Percentiles rank a stretch among this genome's conserved stretches.
Evolutionary conservation across 1,140 invertebrate species (phyloP).

Genomic region (Centruroides vittatus): DNA sequence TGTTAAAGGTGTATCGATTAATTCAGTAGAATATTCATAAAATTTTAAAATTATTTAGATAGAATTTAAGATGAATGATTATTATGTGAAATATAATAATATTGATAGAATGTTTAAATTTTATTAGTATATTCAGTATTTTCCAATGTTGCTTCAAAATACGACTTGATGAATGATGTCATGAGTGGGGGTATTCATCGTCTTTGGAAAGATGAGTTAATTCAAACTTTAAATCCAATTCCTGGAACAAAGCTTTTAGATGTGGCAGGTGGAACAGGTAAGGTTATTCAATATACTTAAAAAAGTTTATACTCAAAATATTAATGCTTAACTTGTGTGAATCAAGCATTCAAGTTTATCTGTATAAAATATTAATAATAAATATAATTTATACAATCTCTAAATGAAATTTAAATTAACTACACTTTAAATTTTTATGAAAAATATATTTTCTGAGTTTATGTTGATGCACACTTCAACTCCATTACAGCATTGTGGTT

Average conservation of each 20-base stretch:
- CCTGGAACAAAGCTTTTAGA: constrained; percentile 70
- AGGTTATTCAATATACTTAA: constrained; percentile 25
- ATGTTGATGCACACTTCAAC: too few relatives aligned
- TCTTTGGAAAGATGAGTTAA: constrained; percentile 93
- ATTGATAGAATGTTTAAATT: neutral
- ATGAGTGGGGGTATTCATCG: constrained; percentile 93
- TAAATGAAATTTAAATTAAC: too few relatives aligned
- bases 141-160: constrained; percentile 81
- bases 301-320: too few relatives aligned
- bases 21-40: too few relatives aligned
- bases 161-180: constrained; percentile 96
- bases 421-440: too few relatives aligned
- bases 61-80: neutral
- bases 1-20: too few relatives aligned
- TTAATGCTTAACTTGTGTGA: too few relatives aligned
- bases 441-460: too few relatives aligned
- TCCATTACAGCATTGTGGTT: too few relatives aligned
- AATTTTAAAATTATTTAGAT: neutral
- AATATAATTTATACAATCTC: too few relatives aligned
- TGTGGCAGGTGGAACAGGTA: constrained; percentile 91
- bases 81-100: neutral
- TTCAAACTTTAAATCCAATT: constrained; percentile 58
- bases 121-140: constrained; percentile 81
- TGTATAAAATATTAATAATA: too few relatives aligned
- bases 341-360: too few relatives aligned